Percentiles rank a stretch among this genome's conserved stretches.
phyloP scores from a whole-genome alignment of 2,797 vertebrate genomes.

The Lepus townsendii region DNA sequence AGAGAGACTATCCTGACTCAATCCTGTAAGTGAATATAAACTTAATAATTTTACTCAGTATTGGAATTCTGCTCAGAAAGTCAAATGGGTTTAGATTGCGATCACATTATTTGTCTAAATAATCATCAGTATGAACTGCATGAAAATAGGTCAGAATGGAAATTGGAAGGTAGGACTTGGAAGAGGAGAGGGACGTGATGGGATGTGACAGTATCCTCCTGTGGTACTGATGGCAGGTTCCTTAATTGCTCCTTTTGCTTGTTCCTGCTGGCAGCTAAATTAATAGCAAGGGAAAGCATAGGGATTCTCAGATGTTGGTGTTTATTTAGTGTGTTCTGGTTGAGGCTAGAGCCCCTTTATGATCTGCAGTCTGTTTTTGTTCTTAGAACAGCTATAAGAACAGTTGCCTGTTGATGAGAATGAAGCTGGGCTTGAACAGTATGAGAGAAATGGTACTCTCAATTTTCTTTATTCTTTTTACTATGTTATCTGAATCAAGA shows the following conservation, averaged over 20 bases:
- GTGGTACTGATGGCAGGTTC: not conserved
- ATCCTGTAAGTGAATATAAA: constrained; percentile 50
- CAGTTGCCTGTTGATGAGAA: constrained; percentile 1
- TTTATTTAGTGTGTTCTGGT: constrained; percentile 56
- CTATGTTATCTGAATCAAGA: not conserved
- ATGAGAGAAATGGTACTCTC: constrained; percentile 35
- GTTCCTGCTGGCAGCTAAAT: not conserved
- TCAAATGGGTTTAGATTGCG: constrained; percentile 47
- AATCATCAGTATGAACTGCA: constrained; percentile 5
- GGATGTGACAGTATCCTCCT: not conserved
- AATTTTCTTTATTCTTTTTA: constrained; percentile 5
- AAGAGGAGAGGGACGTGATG: constrained; percentile 38
- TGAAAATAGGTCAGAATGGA: constrained; percentile 68
- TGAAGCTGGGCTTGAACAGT: not conserved
- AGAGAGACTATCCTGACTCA: not conserved
- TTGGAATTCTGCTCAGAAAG: constrained; percentile 53
- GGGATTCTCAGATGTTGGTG: not conserved
- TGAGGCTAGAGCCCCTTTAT: not conserved
- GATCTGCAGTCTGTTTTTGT: constrained; percentile 49
- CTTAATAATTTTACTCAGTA: constrained; percentile 9
- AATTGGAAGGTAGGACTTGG: constrained; percentile 55
- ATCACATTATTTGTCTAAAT: constrained; percentile 62
- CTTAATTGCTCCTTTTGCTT: constrained; percentile 14
- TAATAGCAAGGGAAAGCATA: not conserved
- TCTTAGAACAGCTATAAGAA: not conserved